Evolutionary conservation across 2,888 invertebrate species (phyloP).

Genomic region (Leptarthrus brevirostris): DNA sequence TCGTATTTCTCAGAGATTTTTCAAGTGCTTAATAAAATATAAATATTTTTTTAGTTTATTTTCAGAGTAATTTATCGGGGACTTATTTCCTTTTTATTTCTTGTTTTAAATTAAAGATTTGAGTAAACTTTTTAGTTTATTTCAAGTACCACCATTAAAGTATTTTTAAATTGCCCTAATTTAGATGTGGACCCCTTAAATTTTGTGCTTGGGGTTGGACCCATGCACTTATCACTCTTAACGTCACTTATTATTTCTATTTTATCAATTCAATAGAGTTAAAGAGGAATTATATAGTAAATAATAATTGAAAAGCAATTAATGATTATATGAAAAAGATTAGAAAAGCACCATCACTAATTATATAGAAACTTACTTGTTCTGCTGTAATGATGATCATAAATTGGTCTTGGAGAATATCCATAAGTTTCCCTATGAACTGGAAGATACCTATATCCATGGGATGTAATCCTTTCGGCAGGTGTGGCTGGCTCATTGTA

Average conservation of each 20-base stretch:
- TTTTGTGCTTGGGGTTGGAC: too few species aligned
- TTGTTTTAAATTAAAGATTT: too few species aligned
- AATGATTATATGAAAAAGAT: too few species aligned
- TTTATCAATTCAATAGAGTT: too few species aligned
- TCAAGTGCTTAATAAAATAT: conserved; percentile 29
- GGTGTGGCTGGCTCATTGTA: conserved; percentile 85
- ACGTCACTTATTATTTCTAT: too few species aligned
- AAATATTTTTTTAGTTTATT: conserved; percentile 13
- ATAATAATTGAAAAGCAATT: background rate
- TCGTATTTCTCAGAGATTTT: conserved; percentile 22
- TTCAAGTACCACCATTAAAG: too few species aligned
- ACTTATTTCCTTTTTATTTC: background rate
- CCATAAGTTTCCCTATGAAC: conserved; percentile 91
- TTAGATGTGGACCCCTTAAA: too few species aligned
- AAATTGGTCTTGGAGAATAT: conserved; percentile 88
- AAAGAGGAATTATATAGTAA: too few species aligned
- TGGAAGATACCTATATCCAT: conserved; percentile 91
- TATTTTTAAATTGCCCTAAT: too few species aligned
- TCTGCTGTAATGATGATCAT: conserved; percentile 87
- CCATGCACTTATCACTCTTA: too few species aligned
- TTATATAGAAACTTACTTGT: conserved; percentile 78
- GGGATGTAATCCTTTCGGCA: conserved; percentile 85
- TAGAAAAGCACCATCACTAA: too few species aligned
- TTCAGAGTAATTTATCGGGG: conserved; percentile 1
- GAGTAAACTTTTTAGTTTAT: too few species aligned